Conservation (phyloP, 2,888 invertebrate species). For the Hylaea fasciaria region DNA sequence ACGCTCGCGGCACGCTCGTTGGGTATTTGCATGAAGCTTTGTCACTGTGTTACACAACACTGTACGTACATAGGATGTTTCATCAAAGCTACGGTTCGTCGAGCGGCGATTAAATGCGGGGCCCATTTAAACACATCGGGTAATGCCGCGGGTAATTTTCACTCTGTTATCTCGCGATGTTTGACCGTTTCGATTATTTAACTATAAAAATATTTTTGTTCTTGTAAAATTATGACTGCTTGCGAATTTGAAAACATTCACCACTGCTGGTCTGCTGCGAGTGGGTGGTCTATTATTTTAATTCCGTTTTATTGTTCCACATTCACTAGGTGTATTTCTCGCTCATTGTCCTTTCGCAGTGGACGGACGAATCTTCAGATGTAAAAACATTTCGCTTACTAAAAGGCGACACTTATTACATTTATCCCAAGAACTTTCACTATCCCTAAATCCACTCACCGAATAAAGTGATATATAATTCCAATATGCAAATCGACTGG, state of each 20-base stretch:
- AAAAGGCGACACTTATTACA: neutral
- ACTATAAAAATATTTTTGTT: too few relatives aligned
- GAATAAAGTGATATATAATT: slow-evolving; percentile 22
- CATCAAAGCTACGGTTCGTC: slow-evolving; percentile 2
- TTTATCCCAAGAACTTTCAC: neutral
- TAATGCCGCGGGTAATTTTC: slow-evolving; percentile 12
- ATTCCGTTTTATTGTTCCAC: too few relatives aligned
- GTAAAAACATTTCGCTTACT: too few relatives aligned
- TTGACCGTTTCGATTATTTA: too few relatives aligned
- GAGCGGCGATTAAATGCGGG: slow-evolving; percentile 11
- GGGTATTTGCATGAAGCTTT: neutral
- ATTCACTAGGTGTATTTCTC: too few relatives aligned
- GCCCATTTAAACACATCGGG: slow-evolving; percentile 2
- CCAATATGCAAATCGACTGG: slow-evolving; percentile 39
- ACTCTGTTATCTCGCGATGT: neutral
- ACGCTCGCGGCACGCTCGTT: too few relatives aligned
- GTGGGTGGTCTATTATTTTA: too few relatives aligned
- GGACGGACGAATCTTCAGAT: too few relatives aligned
- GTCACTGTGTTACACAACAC: neutral
- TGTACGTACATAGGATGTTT: neutral
- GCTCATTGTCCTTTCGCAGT: too few relatives aligned
- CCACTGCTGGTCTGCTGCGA: too few relatives aligned
- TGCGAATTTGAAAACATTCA: too few relatives aligned
- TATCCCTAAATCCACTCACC: slow-evolving; percentile 3
- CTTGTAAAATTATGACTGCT: too few relatives aligned